These are phyloP conservation scores for Solenopsis fugax DNA, from an alignment of 1,140 invertebrate genomes.

Conservation along the genomic window DNA sequence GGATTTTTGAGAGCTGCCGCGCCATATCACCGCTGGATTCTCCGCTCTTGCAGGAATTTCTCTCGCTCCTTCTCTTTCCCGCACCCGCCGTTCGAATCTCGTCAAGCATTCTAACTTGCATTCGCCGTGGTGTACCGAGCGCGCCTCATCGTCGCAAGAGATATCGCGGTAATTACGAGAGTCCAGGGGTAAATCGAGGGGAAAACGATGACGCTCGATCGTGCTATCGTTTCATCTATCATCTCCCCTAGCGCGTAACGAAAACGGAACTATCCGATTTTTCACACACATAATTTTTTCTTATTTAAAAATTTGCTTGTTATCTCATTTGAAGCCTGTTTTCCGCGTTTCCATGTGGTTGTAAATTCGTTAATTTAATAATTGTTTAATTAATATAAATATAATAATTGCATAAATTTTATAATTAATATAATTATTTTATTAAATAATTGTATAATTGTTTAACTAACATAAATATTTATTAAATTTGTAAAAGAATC, in stretches of 20 bases:
- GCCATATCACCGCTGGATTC: constrained; percentile 71
- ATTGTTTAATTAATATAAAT: too few species aligned
- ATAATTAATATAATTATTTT: too few species aligned
- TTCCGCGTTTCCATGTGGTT: too few species aligned
- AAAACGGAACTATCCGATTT: background rate
- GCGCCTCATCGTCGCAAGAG: constrained; percentile 28
- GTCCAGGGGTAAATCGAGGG: background rate
- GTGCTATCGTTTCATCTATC: background rate
- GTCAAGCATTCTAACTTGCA: constrained; percentile 11
- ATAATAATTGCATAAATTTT: too few species aligned
- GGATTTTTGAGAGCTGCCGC: constrained; percentile 72
- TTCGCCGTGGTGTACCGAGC: background rate
- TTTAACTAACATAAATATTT: too few species aligned
- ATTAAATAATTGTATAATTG: too few species aligned
- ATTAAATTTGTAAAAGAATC: too few species aligned
- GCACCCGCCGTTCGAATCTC: background rate
- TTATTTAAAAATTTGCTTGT: too few species aligned
- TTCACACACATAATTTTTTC: background rate
- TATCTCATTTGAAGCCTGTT: too few species aligned
- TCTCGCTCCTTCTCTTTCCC: constrained; percentile 34
- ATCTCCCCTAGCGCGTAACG: background rate
- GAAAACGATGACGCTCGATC: background rate
- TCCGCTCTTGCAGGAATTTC: constrained; percentile 69
- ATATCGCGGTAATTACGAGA: constrained; percentile 46
- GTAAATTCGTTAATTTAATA: too few species aligned